Evolutionary conservation across 2,888 invertebrate genomes (phyloP), one percentile per base, ranked within the genome.

Genomic region (Trisateles emortualis): DNA sequence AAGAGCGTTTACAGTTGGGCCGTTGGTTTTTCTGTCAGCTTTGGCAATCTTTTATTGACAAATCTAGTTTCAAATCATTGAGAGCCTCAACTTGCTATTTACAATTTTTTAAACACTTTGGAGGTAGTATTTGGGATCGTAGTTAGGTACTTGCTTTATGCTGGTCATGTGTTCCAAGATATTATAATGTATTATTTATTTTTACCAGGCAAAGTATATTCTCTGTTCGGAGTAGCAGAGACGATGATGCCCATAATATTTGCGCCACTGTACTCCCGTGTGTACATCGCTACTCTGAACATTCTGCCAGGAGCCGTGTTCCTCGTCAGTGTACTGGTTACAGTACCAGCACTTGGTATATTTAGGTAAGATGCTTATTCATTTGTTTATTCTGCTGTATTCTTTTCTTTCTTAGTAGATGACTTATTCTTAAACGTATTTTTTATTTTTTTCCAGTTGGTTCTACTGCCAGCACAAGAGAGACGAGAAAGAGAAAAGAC

Each of bases 161-260:
- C 4, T 2, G 2, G 5, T 33, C n/a, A n/a, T n/a, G n/a, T n/a
- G n/a, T 33, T 33, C 30, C 1, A 11, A 32, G 32, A 11, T 11
- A 13, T 3, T 16, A 17, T 1, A 36, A 10, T 26, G 26, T 1
- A 13, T 40, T n/a, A n/a, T 29, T 26, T 10, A 26, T 19, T 22
- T 29, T 11, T 74, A 86, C 0, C 84, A 96, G 96, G 96, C 32
- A 96, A 96, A 87, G 94, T 96, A 2, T 95, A 95, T 80, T 96
- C 96, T 0, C 76, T 96, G 2, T 95, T 96, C 67, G 96, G 96
- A 0, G 93, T 96, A 0, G 95, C 95, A 43, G 96, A 96, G 79
- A 95, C 96, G 0, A 84, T 95, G 57, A 95, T 96, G 94, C 96
- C 96, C 0, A 85, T 96, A 47, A 90, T 96, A 13, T 96, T 96